Base-by-base conservation (phyloP, 2,888 invertebrate species). In the Eupithecia exiguata region DNA sequence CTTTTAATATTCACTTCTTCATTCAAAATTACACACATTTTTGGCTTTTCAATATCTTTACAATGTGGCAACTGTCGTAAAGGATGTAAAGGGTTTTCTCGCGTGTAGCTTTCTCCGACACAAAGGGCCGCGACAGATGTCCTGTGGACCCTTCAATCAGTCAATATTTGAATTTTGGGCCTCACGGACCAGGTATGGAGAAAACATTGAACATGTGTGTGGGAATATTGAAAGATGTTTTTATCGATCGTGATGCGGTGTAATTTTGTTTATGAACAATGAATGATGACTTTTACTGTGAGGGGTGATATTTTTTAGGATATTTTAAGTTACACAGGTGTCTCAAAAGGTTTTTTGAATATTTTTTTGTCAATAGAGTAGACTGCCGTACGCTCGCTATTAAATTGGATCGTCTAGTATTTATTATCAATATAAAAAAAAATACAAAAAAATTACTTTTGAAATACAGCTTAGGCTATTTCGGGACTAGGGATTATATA, bases 61-160 rank as follows among this genome's bases (percentile, higher is more conserved):
- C 67, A 85, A 84, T 76, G 82, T 78, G 79, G 80, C 76, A 66
- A 87, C 89, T 89, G 90, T 58, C 58, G 58, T 87, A 86, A 85
- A 72, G 68, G 76, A 70, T 70, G 72, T 61, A 68, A 77, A 77
- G 78, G 81, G 82, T 85, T 87, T 84, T 85, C 86, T 84, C 84
- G 87, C 88, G 87, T 86, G 88, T 82, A 84, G 89, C 92, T 92
- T 92, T 92, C 87, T 83, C 86, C 70, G 75, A 14, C 81, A 84
- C 84, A 84, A 85, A 87, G 82, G 86, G 80, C 18, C 81, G 78
- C 88, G 91, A 90, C 94, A 94, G 93, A 92, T 93, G 94, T 89
- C 87, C 83, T 83, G 77, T 82, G 84, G 90, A 91, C 93, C 93
- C 93, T 92, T 94, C 94, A 93, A 93, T 94, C 94, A 93, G 93